Base-by-base conservation (phyloP, 2,113 vertebrate species). In the Centropus unirufus region DNA sequence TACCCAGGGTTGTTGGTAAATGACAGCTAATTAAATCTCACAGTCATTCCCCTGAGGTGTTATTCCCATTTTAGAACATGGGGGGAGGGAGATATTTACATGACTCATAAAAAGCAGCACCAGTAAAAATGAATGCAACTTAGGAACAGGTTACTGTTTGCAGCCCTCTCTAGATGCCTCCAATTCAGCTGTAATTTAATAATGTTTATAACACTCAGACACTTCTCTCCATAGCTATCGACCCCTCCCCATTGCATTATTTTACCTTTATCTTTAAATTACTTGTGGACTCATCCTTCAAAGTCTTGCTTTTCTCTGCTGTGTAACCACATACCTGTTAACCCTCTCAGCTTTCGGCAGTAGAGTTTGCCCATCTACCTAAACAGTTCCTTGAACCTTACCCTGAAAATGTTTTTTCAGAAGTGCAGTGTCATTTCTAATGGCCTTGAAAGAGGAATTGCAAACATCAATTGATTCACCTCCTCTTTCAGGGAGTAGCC, bases 11-110 rank as follows among this genome's bases (percentile, higher is more conserved):
- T 13, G 1, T 47, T 93, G 72, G 51, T 67, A 83, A 89, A 90
- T 57, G 63, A 77, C 80, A 93, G 72, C 34, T 93, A 74, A 90
- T 92, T 90, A 89, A 76, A 78, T 78, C 34, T 83, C 68, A 55
- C 58, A 63, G n/a, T 21, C 26, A 40, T 81, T 12, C 42, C 68
- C 27, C 52, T 63, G 47, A 86, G 39, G 29, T 55, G 42, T 68
- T 67, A 55, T 66, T 88, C 52, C 18, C 39, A 39, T 75, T 94
- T 78, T 70, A 80, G 76, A 80, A 18, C 59, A 63, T 32, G 21
- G 5, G 14, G 24, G 22, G 49, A 80, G 32, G 51, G 19, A 90
- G 77, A 77, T 24, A 54, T 81, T 90, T 93, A 27, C 46, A 40
- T 55, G 61, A 67, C 51, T 80, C n/a, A 58, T 59, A 63, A 80